Conservation (phyloP, 2,797 vertebrate species). For the Enteromius argenteus region DNA sequence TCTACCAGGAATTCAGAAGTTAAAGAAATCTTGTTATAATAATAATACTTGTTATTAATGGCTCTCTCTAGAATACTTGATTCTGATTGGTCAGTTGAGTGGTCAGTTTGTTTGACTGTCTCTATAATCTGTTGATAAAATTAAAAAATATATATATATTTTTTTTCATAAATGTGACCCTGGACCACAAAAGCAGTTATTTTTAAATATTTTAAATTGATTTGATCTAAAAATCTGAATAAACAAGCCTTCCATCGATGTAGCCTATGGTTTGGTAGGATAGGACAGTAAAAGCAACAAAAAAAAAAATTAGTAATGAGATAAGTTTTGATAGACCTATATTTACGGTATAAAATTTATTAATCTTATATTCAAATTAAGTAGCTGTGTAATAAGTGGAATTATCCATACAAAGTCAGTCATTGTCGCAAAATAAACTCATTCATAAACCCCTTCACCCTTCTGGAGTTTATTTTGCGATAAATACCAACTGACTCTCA, state of each 20-base stretch:
- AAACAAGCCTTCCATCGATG: not conserved
- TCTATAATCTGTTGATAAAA: not conserved
- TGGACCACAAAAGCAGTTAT: not conserved
- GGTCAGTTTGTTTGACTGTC: not conserved
- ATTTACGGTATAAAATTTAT: not conserved
- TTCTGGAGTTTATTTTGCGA: not conserved
- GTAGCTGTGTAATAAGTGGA: not conserved
- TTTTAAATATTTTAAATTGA: too few species aligned
- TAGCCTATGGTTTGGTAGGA: not conserved
- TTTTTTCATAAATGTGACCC: not conserved
- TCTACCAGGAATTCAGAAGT: slow-evolving; percentile 65
- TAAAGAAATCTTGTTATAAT: not conserved
- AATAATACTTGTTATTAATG: not conserved
- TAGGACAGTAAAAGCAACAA: not conserved
- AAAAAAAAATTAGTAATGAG: too few species aligned
- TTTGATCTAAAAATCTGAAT: too few species aligned
- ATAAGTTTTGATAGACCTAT: too few species aligned
- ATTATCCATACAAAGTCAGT: not conserved
- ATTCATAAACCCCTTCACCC: not conserved
- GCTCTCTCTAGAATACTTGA: not conserved
- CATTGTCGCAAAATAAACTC: not conserved
- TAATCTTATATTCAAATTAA: not conserved
- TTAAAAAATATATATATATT: too few species aligned
- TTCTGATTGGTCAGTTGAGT: slow-evolving; percentile 2
- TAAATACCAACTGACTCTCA: not conserved